Percentiles rank a stretch among this genome's conserved stretches.
phyloP scores from a whole-genome alignment of 2,113 vertebrate genomes.

The Catharus bicknelli region DNA sequence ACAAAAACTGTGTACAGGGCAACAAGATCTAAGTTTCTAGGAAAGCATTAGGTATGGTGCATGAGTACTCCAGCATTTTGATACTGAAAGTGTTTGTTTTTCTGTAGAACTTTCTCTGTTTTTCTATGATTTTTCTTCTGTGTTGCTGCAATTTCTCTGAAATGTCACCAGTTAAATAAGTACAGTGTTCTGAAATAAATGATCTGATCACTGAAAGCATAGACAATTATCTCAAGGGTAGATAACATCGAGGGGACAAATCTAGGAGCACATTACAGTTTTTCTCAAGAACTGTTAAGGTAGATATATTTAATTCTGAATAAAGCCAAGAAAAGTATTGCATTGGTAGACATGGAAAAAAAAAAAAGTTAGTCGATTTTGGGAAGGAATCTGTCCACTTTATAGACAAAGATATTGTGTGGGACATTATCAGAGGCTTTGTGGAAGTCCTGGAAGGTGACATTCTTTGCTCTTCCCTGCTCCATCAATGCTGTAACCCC shows the following conservation, averaged over 20 bases:
- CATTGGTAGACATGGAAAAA: background rate
- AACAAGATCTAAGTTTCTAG: background rate
- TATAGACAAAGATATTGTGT: background rate
- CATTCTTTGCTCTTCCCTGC: too few relatives aligned
- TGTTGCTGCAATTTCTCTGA: background rate
- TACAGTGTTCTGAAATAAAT: background rate
- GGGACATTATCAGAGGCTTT: background rate
- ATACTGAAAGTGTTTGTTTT: background rate
- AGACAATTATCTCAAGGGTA: background rate
- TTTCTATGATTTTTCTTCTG: background rate
- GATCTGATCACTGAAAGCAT: background rate
- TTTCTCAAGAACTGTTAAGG: background rate
- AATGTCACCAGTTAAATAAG: background rate
- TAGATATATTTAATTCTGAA: background rate
- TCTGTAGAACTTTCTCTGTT: background rate
- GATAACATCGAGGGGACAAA: background rate
- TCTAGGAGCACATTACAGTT: background rate
- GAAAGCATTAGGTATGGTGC: background rate
- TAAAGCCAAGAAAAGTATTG: background rate
- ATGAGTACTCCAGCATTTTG: background rate
- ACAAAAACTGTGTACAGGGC: background rate
- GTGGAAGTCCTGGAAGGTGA: background rate
- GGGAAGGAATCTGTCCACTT: background rate
- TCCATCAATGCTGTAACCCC: background rate
- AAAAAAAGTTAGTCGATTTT: background rate